A percentile compares a stretch with the other conserved stretches of the same genome.
Conservation (phyloP, 2,113 vertebrate species). For the Genyomyrus donnyi region DNA sequence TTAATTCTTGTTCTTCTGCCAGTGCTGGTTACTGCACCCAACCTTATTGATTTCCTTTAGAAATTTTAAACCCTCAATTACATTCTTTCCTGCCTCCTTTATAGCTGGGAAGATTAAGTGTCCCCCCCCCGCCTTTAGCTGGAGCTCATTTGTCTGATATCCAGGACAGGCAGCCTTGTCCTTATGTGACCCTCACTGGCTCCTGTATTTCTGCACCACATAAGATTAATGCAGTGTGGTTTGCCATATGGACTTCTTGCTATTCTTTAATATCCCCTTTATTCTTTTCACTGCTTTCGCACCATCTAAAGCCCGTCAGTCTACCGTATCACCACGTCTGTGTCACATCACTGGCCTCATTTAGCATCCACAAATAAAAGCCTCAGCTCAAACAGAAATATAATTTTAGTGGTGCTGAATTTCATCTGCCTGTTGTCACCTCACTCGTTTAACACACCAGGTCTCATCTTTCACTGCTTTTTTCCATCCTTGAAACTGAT, state of each 20-base stretch:
- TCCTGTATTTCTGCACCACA: background rate
- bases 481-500: background rate
- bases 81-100: background rate
- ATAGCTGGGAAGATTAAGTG: background rate
- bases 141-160: background rate
- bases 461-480: background rate
- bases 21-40: background rate
- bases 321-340: background rate
- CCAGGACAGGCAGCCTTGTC: background rate
- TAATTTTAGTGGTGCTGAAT: constrained; percentile 5
- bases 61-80: background rate
- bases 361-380: background rate
- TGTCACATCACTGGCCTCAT: background rate
- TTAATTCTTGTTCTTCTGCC: background rate
- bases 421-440: background rate
- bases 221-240: background rate
- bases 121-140: no score
- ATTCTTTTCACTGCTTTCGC: background rate
- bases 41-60: background rate
- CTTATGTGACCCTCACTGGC: background rate
- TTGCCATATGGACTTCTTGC: background rate
- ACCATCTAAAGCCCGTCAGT: background rate
- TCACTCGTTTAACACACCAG: background rate
- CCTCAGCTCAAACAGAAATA: background rate
- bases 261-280: background rate